Evolutionary conservation across 2,113 vertebrate species (phyloP), one percentile per base, ranked within the genome.

Genomic region (Nestor notabilis): DNA sequence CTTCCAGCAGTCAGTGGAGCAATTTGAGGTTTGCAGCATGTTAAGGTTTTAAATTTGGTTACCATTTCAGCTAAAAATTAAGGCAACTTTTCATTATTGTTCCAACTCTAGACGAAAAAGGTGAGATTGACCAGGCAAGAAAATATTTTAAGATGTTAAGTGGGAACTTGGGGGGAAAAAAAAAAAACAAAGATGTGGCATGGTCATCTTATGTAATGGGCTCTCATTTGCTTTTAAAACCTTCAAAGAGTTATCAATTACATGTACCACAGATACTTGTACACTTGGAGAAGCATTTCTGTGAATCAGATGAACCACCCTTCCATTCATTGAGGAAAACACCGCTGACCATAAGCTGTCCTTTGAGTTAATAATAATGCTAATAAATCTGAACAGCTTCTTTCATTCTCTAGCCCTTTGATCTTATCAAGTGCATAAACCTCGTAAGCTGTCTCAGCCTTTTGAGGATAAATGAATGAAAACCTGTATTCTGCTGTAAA

Each of bases 301-400:
- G 9, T 77, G 35, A 87, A 53, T 61, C 6, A 2, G 17, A 65
- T 64, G 37, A 89, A 83, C 72, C 15, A 83, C 9, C 5, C 43
- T 92, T 43, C 37, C 13, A 85, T 44, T 92, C 35, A 53, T 44
- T 0, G 2, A 35, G 47, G 25, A 83, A 92, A 87, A 49, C 17
- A 44, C 16, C 4, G 4, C 31, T 92, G 76, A 90, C 88, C 79
- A 66, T 55, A 43, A 90, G 74, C 71, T 86, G 66, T 83, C 68
- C 83, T 71, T 74, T 75, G n/a, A 94, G 68, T 90, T 94, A 94
- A 72, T 87, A 85, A 89, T 69, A 65, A 88, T 13, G 44, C 44
- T 85, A 88, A 93, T 92, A 75, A 85, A 72, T 83, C 64, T 80
- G 60, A 91, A 63, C 68, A 94, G 41, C 39, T 88, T 77, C 66